Evolutionary conservation across 2,797 vertebrate species (phyloP).

Genomic region (Peromyscus nudipes): DNA sequence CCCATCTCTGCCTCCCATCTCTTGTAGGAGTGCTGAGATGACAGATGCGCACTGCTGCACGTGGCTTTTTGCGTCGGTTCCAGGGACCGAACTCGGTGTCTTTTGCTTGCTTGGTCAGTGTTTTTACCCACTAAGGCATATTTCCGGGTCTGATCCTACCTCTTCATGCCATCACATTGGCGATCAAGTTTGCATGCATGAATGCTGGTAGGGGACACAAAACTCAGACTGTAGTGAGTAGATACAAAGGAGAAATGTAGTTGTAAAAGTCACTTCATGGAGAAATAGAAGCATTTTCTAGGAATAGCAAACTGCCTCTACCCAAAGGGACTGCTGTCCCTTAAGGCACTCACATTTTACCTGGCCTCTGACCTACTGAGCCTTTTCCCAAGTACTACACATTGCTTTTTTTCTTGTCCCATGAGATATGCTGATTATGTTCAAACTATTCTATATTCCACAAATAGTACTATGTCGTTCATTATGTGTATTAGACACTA

Average conservation of each 20-base stretch:
- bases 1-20: not conserved
- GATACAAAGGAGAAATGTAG: not conserved
- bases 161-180: not conserved
- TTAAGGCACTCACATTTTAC: not conserved
- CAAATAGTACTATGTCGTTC: not conserved
- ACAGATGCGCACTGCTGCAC: not conserved
- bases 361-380: not conserved
- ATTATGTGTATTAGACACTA: not conserved
- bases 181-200: not conserved
- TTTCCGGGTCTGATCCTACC: not conserved
- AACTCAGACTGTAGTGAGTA: not conserved
- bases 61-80: not conserved
- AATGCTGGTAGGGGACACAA: not conserved
- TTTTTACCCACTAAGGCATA: not conserved
- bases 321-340: not conserved
- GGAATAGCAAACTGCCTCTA: not conserved
- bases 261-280: not conserved
- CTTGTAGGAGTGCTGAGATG: not conserved
- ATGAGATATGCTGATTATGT: not conserved
- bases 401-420: constrained; percentile 16
- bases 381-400: not conserved
- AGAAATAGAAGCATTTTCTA: constrained; percentile 1
- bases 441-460: not conserved
- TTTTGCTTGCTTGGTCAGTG: not conserved
- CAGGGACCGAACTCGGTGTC: not conserved